phyloP scores from a whole-genome alignment of 2,888 invertebrate genomes.

The Scelioninae gen. 2 region DNA sequence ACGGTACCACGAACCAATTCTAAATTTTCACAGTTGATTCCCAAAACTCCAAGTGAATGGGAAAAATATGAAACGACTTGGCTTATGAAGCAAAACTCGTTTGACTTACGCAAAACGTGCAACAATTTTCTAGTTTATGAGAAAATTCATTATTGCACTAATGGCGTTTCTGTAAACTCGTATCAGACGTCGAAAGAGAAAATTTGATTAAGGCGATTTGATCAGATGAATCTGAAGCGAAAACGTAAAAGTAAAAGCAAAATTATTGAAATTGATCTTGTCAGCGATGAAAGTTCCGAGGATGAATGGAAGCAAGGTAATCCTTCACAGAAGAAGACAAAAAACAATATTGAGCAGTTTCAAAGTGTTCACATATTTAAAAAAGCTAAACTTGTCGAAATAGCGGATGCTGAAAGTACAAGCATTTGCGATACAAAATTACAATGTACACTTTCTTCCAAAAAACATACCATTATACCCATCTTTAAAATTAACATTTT shows the following conservation, averaged over 20 bases:
- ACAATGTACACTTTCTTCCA: too few species aligned
- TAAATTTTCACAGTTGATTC: constrained; percentile 63
- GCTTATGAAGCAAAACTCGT: constrained; percentile 66
- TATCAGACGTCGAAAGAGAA: constrained; percentile 26
- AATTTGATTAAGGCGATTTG: constrained; percentile 29
- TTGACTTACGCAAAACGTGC: constrained; percentile 65
- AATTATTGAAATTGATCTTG: constrained; percentile 30
- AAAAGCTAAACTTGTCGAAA: constrained; percentile 36
- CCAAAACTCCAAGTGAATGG: constrained; percentile 61
- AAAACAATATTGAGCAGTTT: constrained; percentile 4
- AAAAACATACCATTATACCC: too few species aligned
- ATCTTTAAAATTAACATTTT: not conserved
- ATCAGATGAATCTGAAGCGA: constrained; percentile 33
- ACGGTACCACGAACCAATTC: constrained; percentile 62
- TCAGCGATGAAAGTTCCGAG: constrained; percentile 31
- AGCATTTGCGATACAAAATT: constrained; percentile 15
- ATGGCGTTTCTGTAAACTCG: constrained; percentile 30
- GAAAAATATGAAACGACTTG: constrained; percentile 65
- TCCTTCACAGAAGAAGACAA: not conserved
- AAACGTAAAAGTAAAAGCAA: constrained; percentile 41
- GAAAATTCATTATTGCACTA: too few species aligned
- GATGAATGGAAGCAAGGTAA: constrained; percentile 3
- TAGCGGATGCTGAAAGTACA: constrained; percentile 45
- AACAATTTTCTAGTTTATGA: constrained; percentile 65
- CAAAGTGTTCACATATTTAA: constrained; percentile 10